phyloP scores from a whole-genome alignment of 2,888 invertebrate species.

The Acleris sparsana region DNA sequence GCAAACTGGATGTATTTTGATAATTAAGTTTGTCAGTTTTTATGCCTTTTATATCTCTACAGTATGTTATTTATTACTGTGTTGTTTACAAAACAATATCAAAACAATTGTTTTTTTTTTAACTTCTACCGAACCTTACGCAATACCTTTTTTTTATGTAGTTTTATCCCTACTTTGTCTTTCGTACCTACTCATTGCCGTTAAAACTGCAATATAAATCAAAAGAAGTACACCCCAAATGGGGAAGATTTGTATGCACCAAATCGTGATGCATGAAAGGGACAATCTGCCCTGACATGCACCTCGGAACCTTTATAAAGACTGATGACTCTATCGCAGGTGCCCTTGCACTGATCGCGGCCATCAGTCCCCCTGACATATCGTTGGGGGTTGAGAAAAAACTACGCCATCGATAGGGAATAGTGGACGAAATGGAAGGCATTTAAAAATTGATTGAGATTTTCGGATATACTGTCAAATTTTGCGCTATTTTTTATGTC shows the following conservation, averaged over 20 bases:
- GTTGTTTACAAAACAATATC: too few species aligned
- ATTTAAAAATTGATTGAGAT: constrained; percentile 25
- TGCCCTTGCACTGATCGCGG: constrained; percentile 51
- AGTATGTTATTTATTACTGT: too few species aligned
- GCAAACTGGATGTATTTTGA: too few species aligned
- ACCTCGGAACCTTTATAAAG: constrained; percentile 37
- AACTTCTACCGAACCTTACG: too few species aligned
- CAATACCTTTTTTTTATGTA: too few species aligned
- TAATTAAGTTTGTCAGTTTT: too few species aligned
- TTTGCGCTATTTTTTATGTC: too few species aligned
- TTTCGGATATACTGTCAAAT: not conserved
- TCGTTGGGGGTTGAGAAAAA: constrained; percentile 30
- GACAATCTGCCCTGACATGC: constrained; percentile 36
- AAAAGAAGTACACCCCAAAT: constrained; percentile 20
- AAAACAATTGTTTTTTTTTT: too few species aligned
- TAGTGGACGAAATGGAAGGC: constrained; percentile 24
- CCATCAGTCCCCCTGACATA: constrained; percentile 50
- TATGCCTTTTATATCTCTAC: too few species aligned
- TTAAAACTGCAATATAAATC: constrained; percentile 3
- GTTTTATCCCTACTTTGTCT: not conserved
- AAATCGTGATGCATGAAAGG: constrained; percentile 24
- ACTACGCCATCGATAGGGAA: constrained; percentile 23
- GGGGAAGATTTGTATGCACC: constrained; percentile 33
- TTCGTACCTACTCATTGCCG: not conserved
- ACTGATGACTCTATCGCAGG: constrained; percentile 48